phyloP scores from a whole-genome alignment of 1,140 invertebrate species.

The Caenorhabditis remanei region DNA sequence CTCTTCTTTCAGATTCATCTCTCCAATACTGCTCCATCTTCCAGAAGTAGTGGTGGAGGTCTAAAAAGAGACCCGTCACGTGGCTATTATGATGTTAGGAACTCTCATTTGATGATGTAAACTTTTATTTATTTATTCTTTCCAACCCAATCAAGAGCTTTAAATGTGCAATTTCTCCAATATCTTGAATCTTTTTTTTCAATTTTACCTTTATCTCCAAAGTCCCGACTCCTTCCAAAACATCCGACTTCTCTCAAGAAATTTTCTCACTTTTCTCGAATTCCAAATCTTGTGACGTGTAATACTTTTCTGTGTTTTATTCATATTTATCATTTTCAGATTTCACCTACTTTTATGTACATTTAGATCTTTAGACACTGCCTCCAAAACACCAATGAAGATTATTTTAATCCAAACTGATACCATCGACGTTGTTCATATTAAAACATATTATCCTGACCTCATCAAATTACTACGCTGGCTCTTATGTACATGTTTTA shows the following conservation, averaged over 20 bases:
- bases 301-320: not conserved
- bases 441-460: too few species aligned
- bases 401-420: too few species aligned
- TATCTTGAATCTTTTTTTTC: too few species aligned
- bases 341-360: not conserved
- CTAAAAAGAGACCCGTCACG: slow-evolving; percentile 32
- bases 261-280: not conserved
- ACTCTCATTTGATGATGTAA: slow-evolving; percentile 41
- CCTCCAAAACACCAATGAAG: too few species aligned
- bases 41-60: slow-evolving; percentile 24
- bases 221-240: not conserved
- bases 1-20: slow-evolving; percentile 8
- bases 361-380: slow-evolving; percentile 2
- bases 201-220: not conserved
- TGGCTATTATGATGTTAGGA: slow-evolving; percentile 36
- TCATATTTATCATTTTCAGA: not conserved
- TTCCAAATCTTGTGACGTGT: slow-evolving; percentile 6
- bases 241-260: not conserved
- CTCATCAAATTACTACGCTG: too few species aligned
- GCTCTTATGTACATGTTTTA: too few species aligned
- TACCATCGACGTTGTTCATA: too few species aligned
- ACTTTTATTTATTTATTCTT: not conserved
- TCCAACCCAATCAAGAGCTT: too few species aligned
- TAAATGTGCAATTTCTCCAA: too few species aligned
- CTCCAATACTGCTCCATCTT: slow-evolving; percentile 17